phyloP scores from a whole-genome alignment of 2,113 vertebrate genomes.

The Triplophysa rosa region DNA sequence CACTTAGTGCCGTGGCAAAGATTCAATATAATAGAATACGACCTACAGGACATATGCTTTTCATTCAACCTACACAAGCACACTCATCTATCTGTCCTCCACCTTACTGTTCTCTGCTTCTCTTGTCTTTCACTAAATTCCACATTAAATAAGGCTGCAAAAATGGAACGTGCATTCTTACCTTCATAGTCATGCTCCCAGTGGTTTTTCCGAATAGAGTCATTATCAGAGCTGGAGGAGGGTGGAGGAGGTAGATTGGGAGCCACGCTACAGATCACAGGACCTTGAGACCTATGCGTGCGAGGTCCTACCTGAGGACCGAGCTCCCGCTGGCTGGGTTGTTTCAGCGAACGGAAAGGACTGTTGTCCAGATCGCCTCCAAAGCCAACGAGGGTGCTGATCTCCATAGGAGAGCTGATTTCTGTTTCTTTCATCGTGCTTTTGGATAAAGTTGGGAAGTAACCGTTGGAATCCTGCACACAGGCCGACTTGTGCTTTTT shows the following conservation, averaged over 20 bases:
- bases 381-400: conserved; percentile 70
- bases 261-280: conserved; percentile 91
- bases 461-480: conserved; percentile 88
- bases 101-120: neutral
- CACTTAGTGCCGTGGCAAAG: neutral
- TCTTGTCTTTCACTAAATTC: conserved; percentile 1
- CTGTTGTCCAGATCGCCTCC: conserved; percentile 77
- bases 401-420: conserved; percentile 76
- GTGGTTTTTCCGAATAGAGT: conserved; percentile 84
- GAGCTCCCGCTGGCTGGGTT: conserved; percentile 59
- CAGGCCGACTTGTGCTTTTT: conserved; percentile 83
- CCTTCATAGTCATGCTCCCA: conserved; percentile 93
- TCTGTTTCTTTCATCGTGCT: conserved; percentile 76
- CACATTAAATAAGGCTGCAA: neutral
- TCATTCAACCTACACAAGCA: neutral
- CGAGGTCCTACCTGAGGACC: conserved; percentile 67
- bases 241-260: conserved; percentile 84
- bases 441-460: conserved; percentile 80
- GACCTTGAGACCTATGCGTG: conserved; percentile 72
- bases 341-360: conserved; percentile 73
- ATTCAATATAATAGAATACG: neutral
- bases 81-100: neutral
- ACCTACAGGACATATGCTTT: conserved; percentile 1
- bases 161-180: conserved; percentile 62
- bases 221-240: conserved; percentile 81